Evolutionary conservation across 2,113 vertebrate species (phyloP), one percentile per base, ranked within the genome.

Genomic region (Podarcis muralis): DNA sequence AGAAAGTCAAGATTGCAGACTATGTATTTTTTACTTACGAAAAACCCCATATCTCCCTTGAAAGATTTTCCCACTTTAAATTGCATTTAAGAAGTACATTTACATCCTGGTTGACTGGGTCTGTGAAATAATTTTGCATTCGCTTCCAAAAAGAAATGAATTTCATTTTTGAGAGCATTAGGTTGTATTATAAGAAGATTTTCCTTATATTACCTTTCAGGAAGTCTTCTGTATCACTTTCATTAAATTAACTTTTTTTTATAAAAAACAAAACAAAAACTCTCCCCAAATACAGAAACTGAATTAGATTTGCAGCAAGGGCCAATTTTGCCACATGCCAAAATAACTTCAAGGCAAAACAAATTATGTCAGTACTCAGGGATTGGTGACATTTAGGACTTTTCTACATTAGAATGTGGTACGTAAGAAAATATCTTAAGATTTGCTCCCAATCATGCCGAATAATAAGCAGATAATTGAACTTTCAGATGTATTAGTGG

Each of bases 21-120:
- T 12, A 16, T 35, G 1, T 2, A 20, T 15, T 91, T 65, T 82
- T 69, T 84, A 16, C 43, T 85, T 4, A 4, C 0, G 35, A 77
- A 30, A 80, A 85, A 25, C 79, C 79, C 71, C 35, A 1, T 84
- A 71, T 59, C 32, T 20, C 11, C 32, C 83, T 40, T 85, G 87
- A 79, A 37, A 78, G 77, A 43, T 88, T 85, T 62, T 22, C 79
- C 7, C 57, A 53, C 84, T 75, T 66, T 16, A 53, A 12, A 68
- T 83, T 12, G 84, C 25, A 6, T 85, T 86, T 57, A 68, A 69
- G 89, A 92, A 68, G 4, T 5, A 69, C 79, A 2, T 53, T 90
- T 89, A 35, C 5, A 87, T 57, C 2, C 12, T 35, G 84, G 83
- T 40, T 4, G 23, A 80, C 25, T 2, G 15, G 18, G 22, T 65